Percentiles rank a stretch among this genome's conserved stretches.
Conservation (phyloP, 2,113 vertebrate species). For the Lampris megalopsis region DNA sequence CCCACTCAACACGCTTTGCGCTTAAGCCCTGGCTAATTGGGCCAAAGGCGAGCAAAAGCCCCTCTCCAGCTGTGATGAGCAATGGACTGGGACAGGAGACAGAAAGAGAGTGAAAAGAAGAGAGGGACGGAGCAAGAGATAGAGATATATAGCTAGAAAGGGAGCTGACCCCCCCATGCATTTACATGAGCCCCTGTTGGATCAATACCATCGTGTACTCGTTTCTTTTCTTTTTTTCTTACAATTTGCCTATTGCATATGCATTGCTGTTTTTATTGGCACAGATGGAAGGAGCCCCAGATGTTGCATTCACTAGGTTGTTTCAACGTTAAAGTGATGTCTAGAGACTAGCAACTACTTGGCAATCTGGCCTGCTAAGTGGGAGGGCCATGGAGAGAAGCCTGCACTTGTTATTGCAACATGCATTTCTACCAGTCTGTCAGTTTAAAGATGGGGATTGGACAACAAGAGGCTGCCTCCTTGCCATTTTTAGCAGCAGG, state of each 20-base stretch:
- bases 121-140: constrained; percentile 22
- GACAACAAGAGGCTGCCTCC: constrained; percentile 60
- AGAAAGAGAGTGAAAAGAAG: constrained; percentile 41
- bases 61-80: constrained; percentile 72
- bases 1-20: constrained; percentile 70
- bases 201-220: constrained; percentile 66
- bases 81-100: constrained; percentile 64
- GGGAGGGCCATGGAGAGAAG: constrained; percentile 52
- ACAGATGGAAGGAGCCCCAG: constrained; percentile 56
- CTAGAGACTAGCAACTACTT: constrained; percentile 64
- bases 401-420: constrained; percentile 58
- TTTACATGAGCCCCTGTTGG: constrained; percentile 60
- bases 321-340: constrained; percentile 60
- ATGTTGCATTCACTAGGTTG: constrained; percentile 59
- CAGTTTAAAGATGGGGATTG: constrained; percentile 75
- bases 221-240: constrained; percentile 23
- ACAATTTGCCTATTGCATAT: constrained; percentile 42
- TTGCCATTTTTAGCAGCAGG: constrained; percentile 70
- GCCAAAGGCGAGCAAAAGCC: constrained; percentile 73
- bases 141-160: not conserved
- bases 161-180: constrained; percentile 25
- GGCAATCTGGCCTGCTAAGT: constrained; percentile 69
- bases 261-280: constrained; percentile 54
- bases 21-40: constrained; percentile 81
- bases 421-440: constrained; percentile 63